A percentile compares a stretch with the other conserved stretches of the same genome.
These are phyloP conservation scores for Pycnonotus jocosus DNA, from an alignment of 2,113 vertebrate genomes.

Conservation along the genomic window DNA sequence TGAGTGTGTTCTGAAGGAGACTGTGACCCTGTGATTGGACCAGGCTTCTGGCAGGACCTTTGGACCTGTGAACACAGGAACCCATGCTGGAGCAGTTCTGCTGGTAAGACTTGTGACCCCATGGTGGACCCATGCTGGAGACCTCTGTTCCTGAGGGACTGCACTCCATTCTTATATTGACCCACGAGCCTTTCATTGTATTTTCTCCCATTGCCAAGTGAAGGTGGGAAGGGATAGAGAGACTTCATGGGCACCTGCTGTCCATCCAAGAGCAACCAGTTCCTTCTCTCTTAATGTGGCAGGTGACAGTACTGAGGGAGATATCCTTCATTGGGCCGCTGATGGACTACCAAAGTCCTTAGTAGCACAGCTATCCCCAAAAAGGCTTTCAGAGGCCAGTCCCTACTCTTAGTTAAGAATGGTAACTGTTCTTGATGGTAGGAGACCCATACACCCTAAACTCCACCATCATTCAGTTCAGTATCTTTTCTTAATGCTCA, in stretches of 20 bases:
- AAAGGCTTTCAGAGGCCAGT: neutral
- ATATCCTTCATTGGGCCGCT: neutral
- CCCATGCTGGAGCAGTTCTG: fast-evolving
- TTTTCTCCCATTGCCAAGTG: neutral
- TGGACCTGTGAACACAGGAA: too few species aligned
- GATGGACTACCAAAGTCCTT: neutral
- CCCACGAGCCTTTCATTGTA: fast-evolving
- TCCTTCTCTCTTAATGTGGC: neutral
- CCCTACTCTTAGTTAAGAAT: neutral
- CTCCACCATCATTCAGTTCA: neutral
- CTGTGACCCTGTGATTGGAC: neutral
- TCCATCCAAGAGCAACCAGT: neutral
- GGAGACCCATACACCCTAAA: neutral
- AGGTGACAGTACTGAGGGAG: neutral
- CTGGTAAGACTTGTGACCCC: neutral
- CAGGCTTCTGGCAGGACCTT: neutral
- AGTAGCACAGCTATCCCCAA: neutral
- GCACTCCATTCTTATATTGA: neutral
- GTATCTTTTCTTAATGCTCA: neutral
- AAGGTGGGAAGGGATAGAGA: neutral
- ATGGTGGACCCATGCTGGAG: fast-evolving
- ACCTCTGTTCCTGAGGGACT: neutral
- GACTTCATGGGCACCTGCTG: fast-evolving
- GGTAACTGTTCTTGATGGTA: neutral
- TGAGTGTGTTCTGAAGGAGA: neutral